phyloP scores from a whole-genome alignment of 2,888 invertebrate genomes.

The Spicauda simplicius region DNA sequence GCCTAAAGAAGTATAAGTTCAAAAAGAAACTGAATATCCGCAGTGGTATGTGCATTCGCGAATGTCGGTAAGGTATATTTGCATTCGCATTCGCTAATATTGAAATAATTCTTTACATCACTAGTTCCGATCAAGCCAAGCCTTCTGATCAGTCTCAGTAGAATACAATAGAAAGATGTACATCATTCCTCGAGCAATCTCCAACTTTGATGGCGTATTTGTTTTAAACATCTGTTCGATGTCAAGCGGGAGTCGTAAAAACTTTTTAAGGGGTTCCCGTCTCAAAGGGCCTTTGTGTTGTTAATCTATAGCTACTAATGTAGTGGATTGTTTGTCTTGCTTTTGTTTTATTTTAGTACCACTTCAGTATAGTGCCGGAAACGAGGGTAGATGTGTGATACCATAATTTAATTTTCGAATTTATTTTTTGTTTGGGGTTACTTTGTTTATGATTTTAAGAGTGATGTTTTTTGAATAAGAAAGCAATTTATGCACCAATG shows the following conservation, averaged over 20 bases:
- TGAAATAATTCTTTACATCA: too few species aligned
- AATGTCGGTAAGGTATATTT: too few species aligned
- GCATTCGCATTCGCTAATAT: too few species aligned
- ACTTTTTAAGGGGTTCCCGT: conserved; percentile 58
- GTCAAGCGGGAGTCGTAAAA: conserved; percentile 69
- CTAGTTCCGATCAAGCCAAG: too few species aligned
- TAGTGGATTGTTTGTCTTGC: conserved; percentile 41
- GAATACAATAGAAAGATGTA: not conserved
- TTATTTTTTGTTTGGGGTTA: not conserved
- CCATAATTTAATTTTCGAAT: conserved; percentile 32
- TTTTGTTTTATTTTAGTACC: conserved; percentile 39
- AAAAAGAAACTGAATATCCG: too few species aligned
- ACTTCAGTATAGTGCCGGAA: conserved; percentile 30
- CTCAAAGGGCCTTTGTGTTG: conserved; percentile 60
- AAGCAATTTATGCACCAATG: too few species aligned
- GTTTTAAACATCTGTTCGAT: conserved; percentile 70
- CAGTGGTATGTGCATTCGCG: too few species aligned
- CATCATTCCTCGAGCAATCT: conserved; percentile 13
- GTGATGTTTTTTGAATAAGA: too few species aligned
- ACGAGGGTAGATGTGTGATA: conserved; percentile 29
- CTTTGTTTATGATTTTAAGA: too few species aligned
- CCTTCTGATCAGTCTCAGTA: not conserved
- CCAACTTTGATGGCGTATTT: conserved; percentile 54
- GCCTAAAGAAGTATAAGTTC: too few species aligned
- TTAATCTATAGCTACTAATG: conserved; percentile 42